Percentiles rank a stretch among this genome's conserved stretches.
phyloP scores from a whole-genome alignment of 2,888 invertebrate genomes.

The Rhimphoctona megacephalus region DNA sequence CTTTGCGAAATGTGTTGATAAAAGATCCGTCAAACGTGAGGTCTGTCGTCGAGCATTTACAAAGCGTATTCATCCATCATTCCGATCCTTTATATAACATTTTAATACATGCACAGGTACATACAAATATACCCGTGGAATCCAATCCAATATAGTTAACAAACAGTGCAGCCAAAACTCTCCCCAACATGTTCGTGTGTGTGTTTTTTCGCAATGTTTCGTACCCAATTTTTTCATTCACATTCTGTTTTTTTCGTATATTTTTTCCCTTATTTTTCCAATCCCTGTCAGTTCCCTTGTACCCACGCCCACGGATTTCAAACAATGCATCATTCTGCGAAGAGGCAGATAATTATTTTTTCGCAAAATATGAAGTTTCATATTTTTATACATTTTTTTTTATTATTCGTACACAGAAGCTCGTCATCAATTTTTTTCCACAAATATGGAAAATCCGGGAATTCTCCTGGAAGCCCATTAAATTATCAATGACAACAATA shows the following conservation, averaged over 20 bases:
- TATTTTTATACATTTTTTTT: slow-evolving; percentile 10
- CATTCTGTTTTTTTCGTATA: not conserved
- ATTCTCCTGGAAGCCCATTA: not conserved
- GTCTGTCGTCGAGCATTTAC: slow-evolving; percentile 65
- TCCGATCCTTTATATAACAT: slow-evolving; percentile 32
- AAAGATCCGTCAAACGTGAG: slow-evolving; percentile 67
- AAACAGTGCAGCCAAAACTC: not conserved
- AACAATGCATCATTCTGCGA: slow-evolving; percentile 49
- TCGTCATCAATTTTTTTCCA: not conserved
- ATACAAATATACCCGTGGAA: not conserved
- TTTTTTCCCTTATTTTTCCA: slow-evolving; percentile 39
- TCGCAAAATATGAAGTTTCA: slow-evolving; percentile 21
- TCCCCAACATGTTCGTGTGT: not conserved
- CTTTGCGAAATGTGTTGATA: slow-evolving; percentile 60
- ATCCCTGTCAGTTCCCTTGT: slow-evolving; percentile 23
- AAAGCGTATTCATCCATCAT: slow-evolving; percentile 75
- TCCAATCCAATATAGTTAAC: not conserved
- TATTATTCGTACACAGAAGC: not conserved
- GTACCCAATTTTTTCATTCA: slow-evolving; percentile 20
- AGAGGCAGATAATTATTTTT: slow-evolving; percentile 22
- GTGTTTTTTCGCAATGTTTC: slow-evolving; percentile 10
- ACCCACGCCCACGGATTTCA: slow-evolving; percentile 5
- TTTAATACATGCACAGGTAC: not conserved
- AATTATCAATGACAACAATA: slow-evolving; percentile 1
- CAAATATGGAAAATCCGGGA: not conserved